Evolutionary conservation across 2,113 vertebrate species (phyloP), one percentile per base, ranked within the genome.

Genomic region (Nanger granti): DNA sequence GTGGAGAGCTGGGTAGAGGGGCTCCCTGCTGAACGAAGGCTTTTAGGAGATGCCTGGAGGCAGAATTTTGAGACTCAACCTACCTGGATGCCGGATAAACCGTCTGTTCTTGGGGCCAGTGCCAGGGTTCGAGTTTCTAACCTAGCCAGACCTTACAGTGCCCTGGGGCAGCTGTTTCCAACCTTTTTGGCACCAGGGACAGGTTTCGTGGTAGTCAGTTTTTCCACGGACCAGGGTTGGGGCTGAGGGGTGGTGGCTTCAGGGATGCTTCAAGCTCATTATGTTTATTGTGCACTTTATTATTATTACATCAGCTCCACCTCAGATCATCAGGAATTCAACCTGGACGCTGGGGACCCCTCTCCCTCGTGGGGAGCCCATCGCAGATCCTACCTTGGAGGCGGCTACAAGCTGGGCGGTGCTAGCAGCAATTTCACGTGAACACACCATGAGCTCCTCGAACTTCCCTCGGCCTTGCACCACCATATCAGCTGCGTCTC

Each of bases 361-460:
- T 28, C 73, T 76, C 69, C 69, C 69, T 76, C 37, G 11, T 44
- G 73, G 37, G 18, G 73, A 9, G 34, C 34, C n/a, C 11, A 26
- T 37, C 0, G 0, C 0, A 1, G 18, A 47, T 28, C 97, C 97
- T 98, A 99, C 99, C 99, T 99, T 99, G 76, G 99, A 99, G 15
- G 99, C 99, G 57, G 99, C 99, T 66, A 99, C 99, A 1, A 99
- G 99, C 97, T 99, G 99, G 1, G 99, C 99, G 0, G 99, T 99
- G 98, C 99, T 99, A 87, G 99, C 99, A 0, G 99, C 99, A 0
- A 99, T 99, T 98, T 99, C 99, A 44, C 99, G 99, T 0, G 99
- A 99, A 97, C 99, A 99, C 84, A 99, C 99, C 99, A 99, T 99
- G 69, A 99, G 98, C 98, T 99, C 99, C 98, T 99, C 99, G 2